Evolutionary conservation across 2,797 vertebrate species (phyloP), one percentile per base, ranked within the genome.

Genomic region (Enteromius mattozi): DNA sequence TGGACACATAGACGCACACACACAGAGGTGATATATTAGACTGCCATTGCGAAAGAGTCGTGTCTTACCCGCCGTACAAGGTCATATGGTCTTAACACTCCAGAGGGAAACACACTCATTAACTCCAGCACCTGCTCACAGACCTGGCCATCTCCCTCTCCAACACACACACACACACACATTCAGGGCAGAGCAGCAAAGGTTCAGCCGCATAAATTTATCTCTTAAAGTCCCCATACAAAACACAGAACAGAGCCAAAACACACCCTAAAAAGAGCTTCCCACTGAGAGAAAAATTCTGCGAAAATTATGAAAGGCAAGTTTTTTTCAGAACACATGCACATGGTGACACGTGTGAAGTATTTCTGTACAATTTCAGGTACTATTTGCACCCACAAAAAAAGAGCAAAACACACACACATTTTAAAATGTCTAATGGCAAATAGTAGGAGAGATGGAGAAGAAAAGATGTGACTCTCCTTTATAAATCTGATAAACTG

Each of bases 61-160:
- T 59, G 56, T 49, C 63, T 75, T 87, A 80, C 75, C 59, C 81
- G 16, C 33, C 3, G 84, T 42, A 86, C 87, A 88, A 86, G 68
- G 86, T 83, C 69, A 85, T 82, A 78, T 75, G 65, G 51, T 85
- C 80, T 81, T 74, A n/a, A 61, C 80, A 85, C 61, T 80, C 83
- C 59, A 66, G 78, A 84, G 80, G 78, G 81, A 30, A 85, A 89
- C 88, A 87, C 49, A 80, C 85, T 89, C 89, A 89, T 90, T 92
- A 87, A 90, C 80, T 92, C 70, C 75, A 79, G 88, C 88, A 83
- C 86, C 82, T 47, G 85, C 63, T 71, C 83, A 70, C 78, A 59
- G 82, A 27, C 33, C 66, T 24, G 54, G 27, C 59, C 24, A 59
- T 69, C 30, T 85, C 74, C 42, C 63, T 89, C 82, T 88, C 84